Conservation (phyloP, 30 jellyfish, hydroid and myxozoan species). For the Cassiopea andromeda region DNA sequence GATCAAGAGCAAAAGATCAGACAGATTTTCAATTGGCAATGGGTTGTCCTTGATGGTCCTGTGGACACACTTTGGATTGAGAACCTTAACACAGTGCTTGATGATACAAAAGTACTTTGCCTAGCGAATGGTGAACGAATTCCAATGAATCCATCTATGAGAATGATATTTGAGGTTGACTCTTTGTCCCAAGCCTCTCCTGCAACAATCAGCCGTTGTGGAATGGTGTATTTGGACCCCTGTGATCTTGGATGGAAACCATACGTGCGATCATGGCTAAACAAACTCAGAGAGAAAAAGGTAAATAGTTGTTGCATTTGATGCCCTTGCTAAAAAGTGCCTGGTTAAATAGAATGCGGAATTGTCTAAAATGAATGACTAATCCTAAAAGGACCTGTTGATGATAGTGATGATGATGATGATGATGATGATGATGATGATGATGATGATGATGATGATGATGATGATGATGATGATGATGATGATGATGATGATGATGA, state of each 20-base stretch:
- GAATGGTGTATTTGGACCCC: constrained; percentile 87
- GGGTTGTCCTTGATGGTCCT: constrained; percentile 95
- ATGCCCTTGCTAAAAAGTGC: no score
- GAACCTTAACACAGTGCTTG: constrained; percentile 87
- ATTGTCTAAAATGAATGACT: no score
- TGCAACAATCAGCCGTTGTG: constrained; percentile 96
- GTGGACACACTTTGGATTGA: constrained; percentile 94
- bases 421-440: no score
- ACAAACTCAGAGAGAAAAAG: constrained; percentile 80
- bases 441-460: no score
- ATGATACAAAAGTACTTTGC: constrained; percentile 89
- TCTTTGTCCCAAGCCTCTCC: constrained; percentile 89
- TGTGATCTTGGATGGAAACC: constrained; percentile 91
- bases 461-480: no score
- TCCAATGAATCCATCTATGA: constrained; percentile 68
- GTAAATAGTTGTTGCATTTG: background rate
- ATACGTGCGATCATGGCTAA: constrained; percentile 76
- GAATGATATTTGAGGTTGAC: constrained; percentile 90
- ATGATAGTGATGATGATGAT: no score
- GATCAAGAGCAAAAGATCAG: constrained; percentile 22
- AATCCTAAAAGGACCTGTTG: no score
- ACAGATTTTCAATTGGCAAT: constrained; percentile 63
- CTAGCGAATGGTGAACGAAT: constrained; percentile 90
- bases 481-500: no score
- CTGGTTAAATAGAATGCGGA: no score